phyloP scores from a whole-genome alignment of 2,113 vertebrate species.

The Phodopus roborovskii region DNA sequence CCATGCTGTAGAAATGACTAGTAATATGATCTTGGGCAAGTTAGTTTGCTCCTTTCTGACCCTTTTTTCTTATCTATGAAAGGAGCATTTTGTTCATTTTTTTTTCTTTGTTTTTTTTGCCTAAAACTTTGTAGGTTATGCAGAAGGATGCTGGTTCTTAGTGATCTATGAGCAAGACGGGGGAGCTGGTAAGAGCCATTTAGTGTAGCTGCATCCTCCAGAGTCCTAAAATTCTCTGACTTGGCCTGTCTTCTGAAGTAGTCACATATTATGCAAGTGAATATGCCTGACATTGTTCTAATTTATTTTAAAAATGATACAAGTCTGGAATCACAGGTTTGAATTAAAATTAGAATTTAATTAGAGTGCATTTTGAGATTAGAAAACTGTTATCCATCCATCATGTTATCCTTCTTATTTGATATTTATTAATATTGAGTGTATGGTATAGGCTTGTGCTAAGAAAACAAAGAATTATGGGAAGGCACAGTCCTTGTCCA shows the following conservation, averaged over 20 bases:
- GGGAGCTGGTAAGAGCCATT: neutral
- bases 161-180: neutral
- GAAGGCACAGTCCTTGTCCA: neutral
- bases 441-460: neutral
- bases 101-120: neutral
- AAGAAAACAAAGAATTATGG: conserved; percentile 2
- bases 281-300: neutral
- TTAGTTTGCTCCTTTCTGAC: neutral
- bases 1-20: neutral
- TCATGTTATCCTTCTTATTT: conserved; percentile 36
- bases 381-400: conserved; percentile 35
- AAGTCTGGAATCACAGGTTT: conserved; percentile 34
- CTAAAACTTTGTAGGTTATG: neutral
- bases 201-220: neutral
- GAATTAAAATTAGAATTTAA: conserved; percentile 66
- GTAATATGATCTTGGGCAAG: neutral
- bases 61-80: conserved; percentile 29
- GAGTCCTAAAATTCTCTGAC: neutral
- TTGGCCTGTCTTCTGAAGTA: conserved; percentile 14
- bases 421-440: conserved; percentile 58
- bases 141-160: neutral
- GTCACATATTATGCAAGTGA: neutral
- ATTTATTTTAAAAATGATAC: conserved; percentile 46
- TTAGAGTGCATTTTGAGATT: conserved; percentile 61
- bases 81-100: neutral